These are phyloP conservation scores for Vidua macroura DNA, from an alignment of 2,113 vertebrate species.

Conservation along the genomic window DNA sequence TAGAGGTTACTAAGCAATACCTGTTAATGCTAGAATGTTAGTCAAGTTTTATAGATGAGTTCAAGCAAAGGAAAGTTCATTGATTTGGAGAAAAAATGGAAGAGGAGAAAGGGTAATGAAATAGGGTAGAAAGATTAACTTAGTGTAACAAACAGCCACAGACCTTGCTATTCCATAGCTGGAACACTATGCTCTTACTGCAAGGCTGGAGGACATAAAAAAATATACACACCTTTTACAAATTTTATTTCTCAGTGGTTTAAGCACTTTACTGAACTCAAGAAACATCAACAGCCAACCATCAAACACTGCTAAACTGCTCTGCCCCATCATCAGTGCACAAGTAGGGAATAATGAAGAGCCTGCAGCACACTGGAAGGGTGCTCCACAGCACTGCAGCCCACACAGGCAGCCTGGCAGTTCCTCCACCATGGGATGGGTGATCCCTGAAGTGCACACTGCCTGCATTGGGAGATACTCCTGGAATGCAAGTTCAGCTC, in stretches of 20 bases:
- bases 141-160: not conserved
- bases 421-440: not conserved
- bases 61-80: not conserved
- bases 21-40: not conserved
- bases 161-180: not conserved
- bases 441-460: not conserved
- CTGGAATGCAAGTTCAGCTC: not conserved
- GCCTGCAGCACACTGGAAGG: not conserved
- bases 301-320: not conserved
- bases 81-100: not conserved
- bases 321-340: not conserved
- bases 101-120: not conserved
- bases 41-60: not conserved
- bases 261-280: not conserved
- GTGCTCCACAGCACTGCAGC: not conserved
- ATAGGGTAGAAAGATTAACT: not conserved
- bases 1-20: not conserved
- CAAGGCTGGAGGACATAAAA: not conserved
- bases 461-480: not conserved
- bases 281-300: not conserved
- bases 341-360: accelerated
- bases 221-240: not conserved
- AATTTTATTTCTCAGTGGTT: not conserved
- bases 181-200: not conserved
- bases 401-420: not conserved